Evolutionary conservation across 2,797 vertebrate species (phyloP), one percentile per base, ranked within the genome.

Genomic region (Acrossocheilus wenchowensis): DNA sequence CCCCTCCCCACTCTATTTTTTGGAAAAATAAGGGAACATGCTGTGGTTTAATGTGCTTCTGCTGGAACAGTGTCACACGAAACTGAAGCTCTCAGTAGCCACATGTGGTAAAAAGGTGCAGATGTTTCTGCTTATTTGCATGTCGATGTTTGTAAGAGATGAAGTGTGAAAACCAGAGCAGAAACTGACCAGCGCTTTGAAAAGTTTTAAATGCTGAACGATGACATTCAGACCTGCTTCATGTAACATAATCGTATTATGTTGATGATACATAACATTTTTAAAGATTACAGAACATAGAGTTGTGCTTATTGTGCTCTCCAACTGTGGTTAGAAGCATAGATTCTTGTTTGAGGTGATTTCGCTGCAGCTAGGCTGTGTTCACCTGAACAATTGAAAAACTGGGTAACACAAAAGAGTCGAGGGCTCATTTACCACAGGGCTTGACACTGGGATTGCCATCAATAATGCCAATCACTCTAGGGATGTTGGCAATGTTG

Each of bases 141-240:
- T 0, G 12, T 64, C 0, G 15, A n/a, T 3, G 0, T 9, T 9
- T 64, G 11, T 30, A 30, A 21, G 0, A 52, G 23, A 60, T n/a
- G 0, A 64, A 15, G 12, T 64, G 62, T 64, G 62, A 30, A 30
- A 64, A 64, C 5, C 12, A 64, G 12, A 64, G 12, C 26, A 30
- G 26, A 64, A 64, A 14, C 26, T 64, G 5, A 12, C n/a, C 5
- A 15, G 5, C 1, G 0, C 12, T 30, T 64, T 60, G 0, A 0
- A 54, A 54, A 52, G 17, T 26, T 26, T 26, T 26, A 26, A 26
- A 26, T 26, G 26, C 26, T 26, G 26, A 26, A 26, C 26, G 26
- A 26, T 26, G 26, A 26, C 26, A 26, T 26, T 26, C 26, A 26
- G 26, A 26, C 26, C 26, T 26, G 26, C 26, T 26, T 26, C 26